These are phyloP conservation scores for Proctacanthus coquilletti DNA, from an alignment of 1,140 invertebrate species.

Conservation along the genomic window DNA sequence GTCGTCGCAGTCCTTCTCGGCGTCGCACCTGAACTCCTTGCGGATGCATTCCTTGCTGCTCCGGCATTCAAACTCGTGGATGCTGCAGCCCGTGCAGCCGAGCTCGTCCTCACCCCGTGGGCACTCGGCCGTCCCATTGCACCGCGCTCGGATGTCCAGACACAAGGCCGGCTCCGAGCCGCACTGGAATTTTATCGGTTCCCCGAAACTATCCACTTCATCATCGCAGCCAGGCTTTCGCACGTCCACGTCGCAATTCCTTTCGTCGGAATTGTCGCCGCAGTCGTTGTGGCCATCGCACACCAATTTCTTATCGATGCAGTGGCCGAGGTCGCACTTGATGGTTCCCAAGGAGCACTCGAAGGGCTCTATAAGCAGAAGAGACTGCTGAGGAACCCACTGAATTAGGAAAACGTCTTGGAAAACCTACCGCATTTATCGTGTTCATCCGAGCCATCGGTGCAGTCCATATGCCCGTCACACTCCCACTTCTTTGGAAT, in stretches of 20 bases:
- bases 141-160: slow-evolving; percentile 31
- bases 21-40: slow-evolving; percentile 48
- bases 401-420: no score
- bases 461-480: slow-evolving; percentile 52
- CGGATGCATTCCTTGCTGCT: slow-evolving; percentile 36
- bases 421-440: slow-evolving; percentile 36
- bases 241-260: slow-evolving; percentile 21
- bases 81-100: slow-evolving; percentile 33
- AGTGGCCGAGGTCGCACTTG: slow-evolving; percentile 33
- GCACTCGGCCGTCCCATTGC: slow-evolving; percentile 56
- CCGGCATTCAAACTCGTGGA: slow-evolving; percentile 39
- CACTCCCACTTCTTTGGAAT: slow-evolving; percentile 57
- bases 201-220: slow-evolving; percentile 5
- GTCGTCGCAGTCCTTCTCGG: slow-evolving; percentile 46
- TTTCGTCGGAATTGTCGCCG: slow-evolving; percentile 35
- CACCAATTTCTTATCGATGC: slow-evolving; percentile 30
- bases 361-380: no score
- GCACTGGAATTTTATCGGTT: slow-evolving; percentile 36
- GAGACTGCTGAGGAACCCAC: no score
- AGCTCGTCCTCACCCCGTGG: slow-evolving; percentile 47
- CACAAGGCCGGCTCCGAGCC: slow-evolving; percentile 36
- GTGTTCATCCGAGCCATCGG: slow-evolving; percentile 54
- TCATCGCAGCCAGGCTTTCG: not conserved
- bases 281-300: slow-evolving; percentile 38
- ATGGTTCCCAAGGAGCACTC: slow-evolving; percentile 29